phyloP scores from a whole-genome alignment of 2,888 invertebrate species.

The Alsophila aescularia region DNA sequence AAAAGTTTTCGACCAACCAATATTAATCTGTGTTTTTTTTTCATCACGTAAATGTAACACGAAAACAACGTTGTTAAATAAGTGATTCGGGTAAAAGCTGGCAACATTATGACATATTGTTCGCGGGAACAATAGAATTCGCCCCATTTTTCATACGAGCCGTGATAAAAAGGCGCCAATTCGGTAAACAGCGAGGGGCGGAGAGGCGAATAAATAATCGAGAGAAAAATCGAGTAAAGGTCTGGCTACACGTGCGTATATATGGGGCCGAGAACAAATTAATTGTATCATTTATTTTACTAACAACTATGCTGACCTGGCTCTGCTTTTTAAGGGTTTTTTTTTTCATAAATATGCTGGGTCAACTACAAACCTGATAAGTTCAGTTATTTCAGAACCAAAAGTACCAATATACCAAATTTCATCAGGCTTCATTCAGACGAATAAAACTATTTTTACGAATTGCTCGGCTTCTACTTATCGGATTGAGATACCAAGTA shows the following conservation, averaged over 20 bases:
- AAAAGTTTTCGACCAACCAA: not conserved
- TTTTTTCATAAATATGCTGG: too few relatives aligned
- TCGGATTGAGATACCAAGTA: too few relatives aligned
- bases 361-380: too few relatives aligned
- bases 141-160: slow-evolving; percentile 53
- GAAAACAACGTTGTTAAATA: slow-evolving; percentile 41
- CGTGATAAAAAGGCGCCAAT: slow-evolving; percentile 36
- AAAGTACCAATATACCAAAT: too few relatives aligned
- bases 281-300: too few relatives aligned
- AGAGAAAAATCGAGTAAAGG: slow-evolving; percentile 19
- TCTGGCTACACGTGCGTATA: slow-evolving; percentile 1
- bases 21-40: slow-evolving; percentile 17
- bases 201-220: slow-evolving; percentile 26
- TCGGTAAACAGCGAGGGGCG: slow-evolving; percentile 31
- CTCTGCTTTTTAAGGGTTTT: too few relatives aligned
- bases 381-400: too few relatives aligned
- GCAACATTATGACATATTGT: slow-evolving; percentile 69
- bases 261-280: not conserved
- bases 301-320: too few relatives aligned
- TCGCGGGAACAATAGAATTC: slow-evolving; percentile 56
- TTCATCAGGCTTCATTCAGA: too few relatives aligned
- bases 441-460: too few relatives aligned
- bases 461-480: too few relatives aligned
- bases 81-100: slow-evolving; percentile 59
- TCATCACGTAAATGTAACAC: slow-evolving; percentile 16